These are phyloP conservation scores for Neoniphon sammara DNA, from an alignment of 2,797 vertebrate genomes.

Conservation along the genomic window DNA sequence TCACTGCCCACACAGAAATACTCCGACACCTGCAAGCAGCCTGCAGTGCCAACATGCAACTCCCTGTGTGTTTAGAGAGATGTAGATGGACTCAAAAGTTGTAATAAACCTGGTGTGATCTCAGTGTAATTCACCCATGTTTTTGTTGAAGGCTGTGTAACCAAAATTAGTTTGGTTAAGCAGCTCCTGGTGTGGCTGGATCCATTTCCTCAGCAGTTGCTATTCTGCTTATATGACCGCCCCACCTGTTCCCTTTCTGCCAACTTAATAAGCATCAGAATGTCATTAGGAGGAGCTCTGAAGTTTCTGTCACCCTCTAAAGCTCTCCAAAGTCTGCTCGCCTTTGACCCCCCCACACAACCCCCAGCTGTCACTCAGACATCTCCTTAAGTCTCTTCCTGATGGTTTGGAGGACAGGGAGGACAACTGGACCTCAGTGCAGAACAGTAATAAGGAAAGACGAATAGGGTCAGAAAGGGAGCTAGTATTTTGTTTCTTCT, in stretches of 20 bases:
- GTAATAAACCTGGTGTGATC: slow-evolving; percentile 9
- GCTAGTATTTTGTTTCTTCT: neutral
- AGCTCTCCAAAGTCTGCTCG: slow-evolving; percentile 38
- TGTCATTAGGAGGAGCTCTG: slow-evolving; percentile 57
- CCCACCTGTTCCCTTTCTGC: slow-evolving; percentile 11
- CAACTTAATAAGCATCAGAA: slow-evolving; percentile 64
- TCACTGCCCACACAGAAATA: no score
- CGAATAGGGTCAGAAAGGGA: slow-evolving; percentile 44
- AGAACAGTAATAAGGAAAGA: neutral
- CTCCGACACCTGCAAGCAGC: no score
- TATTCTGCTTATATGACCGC: slow-evolving; percentile 24
- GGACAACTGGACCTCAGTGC: slow-evolving; percentile 15
- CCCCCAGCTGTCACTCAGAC: slow-evolving; percentile 61
- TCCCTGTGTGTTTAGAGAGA: no score
- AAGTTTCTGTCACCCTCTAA: slow-evolving; percentile 63
- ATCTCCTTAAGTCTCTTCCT: slow-evolving; percentile 31
- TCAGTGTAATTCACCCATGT: neutral
- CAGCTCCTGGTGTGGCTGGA: slow-evolving; percentile 14
- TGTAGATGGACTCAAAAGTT: neutral
- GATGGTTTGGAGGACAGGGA: neutral
- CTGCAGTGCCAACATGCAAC: no score
- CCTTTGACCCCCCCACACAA: slow-evolving; percentile 52
- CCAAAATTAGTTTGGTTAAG: slow-evolving; percentile 51
- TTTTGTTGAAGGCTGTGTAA: neutral
- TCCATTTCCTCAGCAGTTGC: slow-evolving; percentile 70